These are phyloP conservation scores for Tor tambroides DNA, from an alignment of 2,113 vertebrate species.

Conservation along the genomic window DNA sequence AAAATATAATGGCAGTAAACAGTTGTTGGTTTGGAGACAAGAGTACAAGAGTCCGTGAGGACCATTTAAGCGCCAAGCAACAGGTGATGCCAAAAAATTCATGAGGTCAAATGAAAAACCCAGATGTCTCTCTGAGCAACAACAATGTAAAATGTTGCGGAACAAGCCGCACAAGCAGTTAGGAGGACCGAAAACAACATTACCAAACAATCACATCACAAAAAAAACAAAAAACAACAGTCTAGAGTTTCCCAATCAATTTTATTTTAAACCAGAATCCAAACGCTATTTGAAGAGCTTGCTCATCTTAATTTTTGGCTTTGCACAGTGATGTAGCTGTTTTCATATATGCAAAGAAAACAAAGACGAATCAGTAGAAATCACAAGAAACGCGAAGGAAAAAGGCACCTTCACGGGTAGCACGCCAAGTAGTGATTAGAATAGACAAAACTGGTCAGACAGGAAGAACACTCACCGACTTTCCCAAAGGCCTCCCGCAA, in stretches of 20 bases:
- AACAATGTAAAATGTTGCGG: background rate
- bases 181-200: background rate
- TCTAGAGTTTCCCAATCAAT: background rate
- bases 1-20: background rate
- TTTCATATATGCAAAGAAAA: background rate
- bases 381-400: background rate
- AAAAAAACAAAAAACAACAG: background rate
- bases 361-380: background rate
- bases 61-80: background rate
- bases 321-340: background rate
- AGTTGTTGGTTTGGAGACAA: background rate
- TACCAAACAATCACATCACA: background rate
- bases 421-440: background rate
- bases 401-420: background rate
- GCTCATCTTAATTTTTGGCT: background rate
- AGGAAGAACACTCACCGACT: conserved; percentile 83
- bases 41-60: background rate
- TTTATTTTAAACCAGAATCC: background rate
- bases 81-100: background rate
- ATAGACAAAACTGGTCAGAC: background rate
- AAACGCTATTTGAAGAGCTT: background rate
- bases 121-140: conserved; percentile 16
- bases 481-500: conserved; percentile 88
- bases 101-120: conserved; percentile 8
- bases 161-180: background rate